phyloP scores from a whole-genome alignment of 2,888 invertebrate species.

The Drosophila rubida region DNA sequence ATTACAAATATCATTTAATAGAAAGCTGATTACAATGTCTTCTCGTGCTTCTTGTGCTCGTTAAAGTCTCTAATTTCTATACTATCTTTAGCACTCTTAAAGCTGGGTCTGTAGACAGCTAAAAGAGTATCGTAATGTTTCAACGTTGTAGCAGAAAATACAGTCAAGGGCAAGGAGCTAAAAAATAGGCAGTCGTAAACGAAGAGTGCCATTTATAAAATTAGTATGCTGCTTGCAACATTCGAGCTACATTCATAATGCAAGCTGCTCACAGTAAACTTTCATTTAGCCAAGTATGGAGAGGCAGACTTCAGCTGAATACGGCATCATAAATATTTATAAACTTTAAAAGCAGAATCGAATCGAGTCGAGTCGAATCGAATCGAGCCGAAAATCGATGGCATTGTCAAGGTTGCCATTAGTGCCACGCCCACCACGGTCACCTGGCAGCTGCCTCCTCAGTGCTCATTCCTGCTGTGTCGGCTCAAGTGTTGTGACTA shows the following conservation, averaged over 20 bases:
- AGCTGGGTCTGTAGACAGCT: neutral
- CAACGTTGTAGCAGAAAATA: neutral
- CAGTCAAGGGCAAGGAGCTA: neutral
- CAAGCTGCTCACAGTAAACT: neutral
- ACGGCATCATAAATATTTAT: constrained; percentile 66
- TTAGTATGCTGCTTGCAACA: constrained; percentile 19
- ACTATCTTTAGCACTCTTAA: neutral
- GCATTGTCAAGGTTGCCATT: constrained; percentile 44
- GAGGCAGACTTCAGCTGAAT: constrained; percentile 13
- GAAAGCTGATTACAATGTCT: neutral
- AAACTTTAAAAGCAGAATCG: constrained; percentile 50
- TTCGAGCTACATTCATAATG: constrained; percentile 30
- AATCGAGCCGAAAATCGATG: constrained; percentile 64
- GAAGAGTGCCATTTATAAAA: neutral
- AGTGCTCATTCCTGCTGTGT: neutral
- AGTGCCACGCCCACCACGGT: constrained; percentile 12
- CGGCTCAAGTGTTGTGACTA: constrained; percentile 35
- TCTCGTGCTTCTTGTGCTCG: too few species aligned
- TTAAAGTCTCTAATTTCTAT: too few species aligned
- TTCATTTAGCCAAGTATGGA: constrained; percentile 2
- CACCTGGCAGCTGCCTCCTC: neutral
- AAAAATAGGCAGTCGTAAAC: neutral
- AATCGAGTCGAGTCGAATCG: constrained; percentile 12
- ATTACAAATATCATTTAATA: too few species aligned
- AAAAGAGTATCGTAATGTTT: neutral